Conservation (phyloP, 2,888 invertebrate genomes). For the Machimus atricapillus region DNA sequence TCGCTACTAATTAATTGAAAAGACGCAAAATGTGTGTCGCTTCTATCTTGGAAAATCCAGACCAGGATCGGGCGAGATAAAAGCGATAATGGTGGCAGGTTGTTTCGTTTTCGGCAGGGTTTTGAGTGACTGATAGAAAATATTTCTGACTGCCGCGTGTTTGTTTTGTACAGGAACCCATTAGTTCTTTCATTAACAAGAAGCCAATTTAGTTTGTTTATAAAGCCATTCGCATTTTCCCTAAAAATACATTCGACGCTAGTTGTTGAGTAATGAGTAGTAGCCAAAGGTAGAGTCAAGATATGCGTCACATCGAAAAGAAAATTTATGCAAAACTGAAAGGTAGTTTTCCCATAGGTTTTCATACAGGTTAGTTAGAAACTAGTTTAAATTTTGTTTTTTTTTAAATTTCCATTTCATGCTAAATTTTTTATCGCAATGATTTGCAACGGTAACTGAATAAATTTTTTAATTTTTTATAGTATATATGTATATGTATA, state of each 20-base stretch:
- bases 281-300: no score
- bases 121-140: neutral
- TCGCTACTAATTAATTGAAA: constrained; percentile 16
- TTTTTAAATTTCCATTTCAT: no score
- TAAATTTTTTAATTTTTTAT: no score
- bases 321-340: no score
- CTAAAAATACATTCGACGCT: neutral
- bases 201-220: neutral
- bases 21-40: neutral
- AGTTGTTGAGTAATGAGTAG: neutral
- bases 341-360: no score
- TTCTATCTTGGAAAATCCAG: neutral
- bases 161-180: neutral
- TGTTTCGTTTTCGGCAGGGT: neutral
- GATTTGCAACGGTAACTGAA: no score
- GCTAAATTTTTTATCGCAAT: no score
- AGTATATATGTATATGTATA: no score
- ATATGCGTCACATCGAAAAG: no score
- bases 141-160: neutral
- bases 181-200: neutral
- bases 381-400: no score
- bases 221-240: neutral
- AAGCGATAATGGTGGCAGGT: neutral
- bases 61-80: neutral
- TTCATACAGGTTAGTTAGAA: no score